Evolutionary conservation across 1,140 invertebrate species (phyloP), one percentile per base, ranked within the genome.

Genomic region (Drosophila nebulosa): DNA sequence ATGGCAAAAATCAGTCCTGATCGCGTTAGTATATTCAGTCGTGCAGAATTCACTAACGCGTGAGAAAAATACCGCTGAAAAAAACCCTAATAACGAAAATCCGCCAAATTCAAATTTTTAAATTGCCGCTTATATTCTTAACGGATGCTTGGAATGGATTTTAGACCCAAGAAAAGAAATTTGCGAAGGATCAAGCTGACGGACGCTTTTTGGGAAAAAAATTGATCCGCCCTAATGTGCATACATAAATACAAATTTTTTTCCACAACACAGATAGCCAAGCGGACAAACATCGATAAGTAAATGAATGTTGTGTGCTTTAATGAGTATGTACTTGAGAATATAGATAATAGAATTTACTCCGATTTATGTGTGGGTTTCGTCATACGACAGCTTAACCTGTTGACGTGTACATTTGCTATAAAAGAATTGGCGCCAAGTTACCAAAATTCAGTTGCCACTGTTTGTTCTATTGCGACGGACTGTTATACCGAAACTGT

Each of bases 371-470:
- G n/a, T 39, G 36, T 21, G 16, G 18, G 16, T 42, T 6, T 18
- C 4, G 10, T 1, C 10, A 32, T 32, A 12, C 12, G 30, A 18
- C 39, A 46, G 2, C 1, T 46, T 10, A 46, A 21, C 9, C 10
- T 18, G 39, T 35, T 39, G 16, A 21, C 27, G 27, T 57, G 32
- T 18, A 5, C 1, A 16, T 46, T 59, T 22, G 21, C 58, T 60
- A 67, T 63, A 74, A 32, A 74, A 57, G 50, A 1, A 4, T 7
- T 2, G 7, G 1, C 14, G 3, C 3, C 18, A 4, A 5, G 21
- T 6, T 21, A 12, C 10, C 12, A 1, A 5, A 46, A 68, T n/a
- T 77, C 61, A 84, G 80, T 84, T 62, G 30, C 18, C 26, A 35
- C 12, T 60, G 7, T 35, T 16, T 12, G 51, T 18, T 69, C 18